These are phyloP conservation scores for Drosophila antonietae DNA, from an alignment of 2,888 invertebrate genomes.

Conservation along the genomic window DNA sequence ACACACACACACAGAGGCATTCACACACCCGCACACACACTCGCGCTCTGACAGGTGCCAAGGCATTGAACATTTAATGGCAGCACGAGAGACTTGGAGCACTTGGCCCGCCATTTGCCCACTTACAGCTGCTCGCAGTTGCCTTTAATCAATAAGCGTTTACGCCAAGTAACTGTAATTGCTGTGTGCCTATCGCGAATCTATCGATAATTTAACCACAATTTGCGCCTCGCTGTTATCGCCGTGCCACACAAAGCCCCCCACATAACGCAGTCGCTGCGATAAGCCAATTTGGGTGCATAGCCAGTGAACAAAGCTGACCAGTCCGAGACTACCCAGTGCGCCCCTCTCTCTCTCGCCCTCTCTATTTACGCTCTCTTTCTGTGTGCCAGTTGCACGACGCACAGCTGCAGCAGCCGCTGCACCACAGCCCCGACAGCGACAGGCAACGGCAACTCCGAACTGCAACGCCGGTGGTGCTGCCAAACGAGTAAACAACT, in stretches of 20 bases:
- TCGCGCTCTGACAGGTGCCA: constrained; percentile 71
- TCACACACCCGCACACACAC: constrained; percentile 18
- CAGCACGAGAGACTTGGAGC: constrained; percentile 22
- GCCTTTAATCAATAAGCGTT: constrained; percentile 57
- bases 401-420: constrained; percentile 21
- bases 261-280: constrained; percentile 44
- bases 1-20: constrained; percentile 11
- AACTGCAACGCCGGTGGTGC: constrained; percentile 66
- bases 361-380: not conserved
- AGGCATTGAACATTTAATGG: constrained; percentile 72
- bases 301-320: constrained; percentile 50
- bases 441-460: constrained; percentile 47
- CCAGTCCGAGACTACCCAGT: constrained; percentile 23
- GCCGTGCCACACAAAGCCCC: constrained; percentile 11
- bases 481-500: constrained; percentile 62
- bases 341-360: not conserved
- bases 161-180: constrained; percentile 55
- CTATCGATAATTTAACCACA: constrained; percentile 72
- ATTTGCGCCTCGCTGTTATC: constrained; percentile 69
- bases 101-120: constrained; percentile 21
- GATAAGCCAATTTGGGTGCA: constrained; percentile 67
- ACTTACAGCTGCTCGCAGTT: constrained; percentile 18
- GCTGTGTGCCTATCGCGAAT: constrained; percentile 55
- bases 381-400: not conserved
- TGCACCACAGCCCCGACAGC: constrained; percentile 21